phyloP scores from a whole-genome alignment of 2,888 invertebrate genomes.

The Tuberolachnus salignus region DNA sequence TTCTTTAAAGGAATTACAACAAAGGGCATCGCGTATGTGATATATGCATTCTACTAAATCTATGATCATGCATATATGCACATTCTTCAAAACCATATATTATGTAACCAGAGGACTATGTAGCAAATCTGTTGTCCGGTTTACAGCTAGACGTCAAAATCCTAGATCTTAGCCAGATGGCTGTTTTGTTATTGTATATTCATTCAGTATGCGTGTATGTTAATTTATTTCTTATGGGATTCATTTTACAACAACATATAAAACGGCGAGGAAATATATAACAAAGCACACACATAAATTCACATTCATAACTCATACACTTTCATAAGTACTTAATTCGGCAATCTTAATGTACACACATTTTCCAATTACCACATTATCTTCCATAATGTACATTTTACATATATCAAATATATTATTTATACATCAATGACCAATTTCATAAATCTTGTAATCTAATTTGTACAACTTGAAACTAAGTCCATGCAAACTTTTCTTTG shows the following conservation, averaged over 20 bases:
- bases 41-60: slow-evolving; percentile 59
- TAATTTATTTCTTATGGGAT: slow-evolving; percentile 19
- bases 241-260: not conserved
- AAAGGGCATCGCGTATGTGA: slow-evolving; percentile 95
- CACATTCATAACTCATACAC: not conserved
- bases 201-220: not conserved
- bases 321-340: slow-evolving; percentile 17
- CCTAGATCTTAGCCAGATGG: slow-evolving; percentile 28
- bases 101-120: slow-evolving; percentile 53
- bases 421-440: slow-evolving; percentile 23
- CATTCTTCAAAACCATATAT: slow-evolving; percentile 54
- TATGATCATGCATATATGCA: slow-evolving; percentile 34
- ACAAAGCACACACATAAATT: not conserved
- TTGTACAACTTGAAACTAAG: slow-evolving; percentile 19
- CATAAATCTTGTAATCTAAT: slow-evolving; percentile 12
- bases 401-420: not conserved
- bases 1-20: slow-evolving; percentile 75
- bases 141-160: slow-evolving; percentile 26
- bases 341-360: not conserved
- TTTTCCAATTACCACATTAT: not conserved
- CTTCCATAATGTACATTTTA: slow-evolving; percentile 18
- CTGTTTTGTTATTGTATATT: slow-evolving; percentile 5
- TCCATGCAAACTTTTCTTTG: not conserved
- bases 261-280: not conserved
- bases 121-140: slow-evolving; percentile 32